These are phyloP conservation scores for Gila orcuttii DNA, from an alignment of 2,113 vertebrate species.

Conservation along the genomic window DNA sequence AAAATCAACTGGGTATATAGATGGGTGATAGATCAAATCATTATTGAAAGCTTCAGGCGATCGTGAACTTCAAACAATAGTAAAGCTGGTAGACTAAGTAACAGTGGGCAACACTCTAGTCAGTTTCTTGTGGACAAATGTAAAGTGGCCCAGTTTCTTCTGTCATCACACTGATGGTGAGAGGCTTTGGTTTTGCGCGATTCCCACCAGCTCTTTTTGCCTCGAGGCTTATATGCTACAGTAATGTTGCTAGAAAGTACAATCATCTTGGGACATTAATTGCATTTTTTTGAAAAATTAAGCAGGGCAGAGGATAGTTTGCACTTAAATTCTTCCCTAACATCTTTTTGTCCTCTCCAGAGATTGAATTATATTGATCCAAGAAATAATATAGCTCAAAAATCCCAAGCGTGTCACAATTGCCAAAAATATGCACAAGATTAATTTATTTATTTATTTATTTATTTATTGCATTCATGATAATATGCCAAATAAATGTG, in stretches of 20 bases:
- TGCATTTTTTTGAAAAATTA: constrained; percentile 40
- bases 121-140: constrained; percentile 25
- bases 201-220: constrained; percentile 18
- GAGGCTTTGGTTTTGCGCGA: not conserved
- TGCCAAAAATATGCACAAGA: constrained; percentile 33
- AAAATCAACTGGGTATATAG: constrained; percentile 65
- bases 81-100: constrained; percentile 65
- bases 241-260: constrained; percentile 35
- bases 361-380: constrained; percentile 28
- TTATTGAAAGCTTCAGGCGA: constrained; percentile 62
- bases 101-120: constrained; percentile 37
- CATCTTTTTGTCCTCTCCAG: not conserved
- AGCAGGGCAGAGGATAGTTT: constrained; percentile 32
- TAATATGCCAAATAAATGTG: constrained; percentile 15
- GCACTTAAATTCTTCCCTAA: constrained; percentile 27
- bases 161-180: constrained; percentile 17
- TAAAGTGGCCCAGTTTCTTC: constrained; percentile 33
- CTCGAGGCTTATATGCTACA: constrained; percentile 27
- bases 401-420: constrained; percentile 23
- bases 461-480: constrained; percentile 16
- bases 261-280: constrained; percentile 31
- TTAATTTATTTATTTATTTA: not conserved
- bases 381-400: constrained; percentile 32
- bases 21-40: constrained; percentile 62
- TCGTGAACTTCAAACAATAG: constrained; percentile 60